Base-by-base conservation (phyloP, 2,113 vertebrate genomes). In the Carassius auratus region DNA sequence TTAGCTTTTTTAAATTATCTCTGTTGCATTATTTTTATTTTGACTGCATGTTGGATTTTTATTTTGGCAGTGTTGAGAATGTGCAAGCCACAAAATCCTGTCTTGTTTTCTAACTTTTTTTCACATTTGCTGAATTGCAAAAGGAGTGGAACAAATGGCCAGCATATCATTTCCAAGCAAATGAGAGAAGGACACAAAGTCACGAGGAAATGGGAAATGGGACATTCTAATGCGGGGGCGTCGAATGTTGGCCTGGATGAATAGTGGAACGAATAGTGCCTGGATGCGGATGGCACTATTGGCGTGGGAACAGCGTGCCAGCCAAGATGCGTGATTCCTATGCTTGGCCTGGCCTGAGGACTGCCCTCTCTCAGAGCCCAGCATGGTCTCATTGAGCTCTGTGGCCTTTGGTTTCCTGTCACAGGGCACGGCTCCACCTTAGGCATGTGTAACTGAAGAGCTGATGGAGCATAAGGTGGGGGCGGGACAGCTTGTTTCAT, bases 241-340 rank as follows among this genome's bases (percentile, higher is more conserved):
- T 36, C n/a, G 50, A 38, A 55, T 30, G 45, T 86, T 87, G 86
- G 86, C 84, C n/a, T n/a, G n/a, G n/a, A n/a, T n/a, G n/a, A n/a
- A n/a, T n/a, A n/a, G n/a, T n/a, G n/a, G n/a, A n/a, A n/a, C n/a
- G n/a, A n/a, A n/a, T n/a, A n/a, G 79, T 23, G 86, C 30, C 80
- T 89, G 84, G 86, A 84, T 61, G 55, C 61, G 80, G 48, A 75
- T 26, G 86, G 84, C 84, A 76, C 86, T 69, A 30, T 86, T 82
- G 85, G 73, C 62, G 45, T 74, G 80, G 88, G 81, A 82, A 89
- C 85, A 77, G 64, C 12, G 55, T 84, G 66, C 61, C 77, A 84
- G 77, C 81, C 77, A 59, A 23, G 52, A 85, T 74, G 77, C 62
- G 77, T 84, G 82, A 71, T 84, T 82, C 86, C 84, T 84, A 50